Base-by-base conservation (phyloP, 2,888 invertebrate species). In the Cheilosia grossa region DNA sequence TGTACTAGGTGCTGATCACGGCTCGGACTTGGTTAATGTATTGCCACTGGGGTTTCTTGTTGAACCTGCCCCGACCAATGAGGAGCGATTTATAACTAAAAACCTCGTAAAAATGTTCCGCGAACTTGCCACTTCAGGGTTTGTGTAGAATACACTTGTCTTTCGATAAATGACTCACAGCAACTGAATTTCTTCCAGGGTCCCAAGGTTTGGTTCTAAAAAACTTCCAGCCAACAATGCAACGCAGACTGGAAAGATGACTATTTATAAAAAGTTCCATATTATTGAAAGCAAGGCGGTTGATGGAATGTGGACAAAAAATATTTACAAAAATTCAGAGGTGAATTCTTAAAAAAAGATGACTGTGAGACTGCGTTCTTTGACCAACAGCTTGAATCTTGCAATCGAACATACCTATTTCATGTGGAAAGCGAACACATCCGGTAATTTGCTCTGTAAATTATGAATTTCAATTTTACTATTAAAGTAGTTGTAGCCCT, bases 1-100 rank as follows among this genome's bases (percentile, higher is more conserved):
- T 94, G 56, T 1, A 33, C 1, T 21, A 70, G 70, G 70, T 19
- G 59, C 72, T 1, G 61, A 42, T 53, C 72, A 61, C 17, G 51
- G 59, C 5, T n/a, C 51, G 15, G 61, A 72, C 27, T 13, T 6
- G 21, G 21, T 7, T 13, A 17, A n/a, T 51, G 51, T 72, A n/a
- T 0, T 49, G 13, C 61, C 72, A 15, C 0, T 61, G 13, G 53
- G 4, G 19, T 0, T 0, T 10, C 40, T 72, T 13, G 1, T 7
- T 4, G 40, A 17, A 19, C 53, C 53, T 17, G 24, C 53, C 4
- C 4, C 21, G 0, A 27, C 61, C 21, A 1, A 37, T 0, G 21
- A 44, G 9, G 30, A 42, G 7, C 17, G 13, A 24, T 73, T 44
- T 17, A 42, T 73, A 1, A 21, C 42, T 2, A 40, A 63, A 4